Conservation (phyloP, 2,113 vertebrate genomes). For the Trogon melanurus region DNA sequence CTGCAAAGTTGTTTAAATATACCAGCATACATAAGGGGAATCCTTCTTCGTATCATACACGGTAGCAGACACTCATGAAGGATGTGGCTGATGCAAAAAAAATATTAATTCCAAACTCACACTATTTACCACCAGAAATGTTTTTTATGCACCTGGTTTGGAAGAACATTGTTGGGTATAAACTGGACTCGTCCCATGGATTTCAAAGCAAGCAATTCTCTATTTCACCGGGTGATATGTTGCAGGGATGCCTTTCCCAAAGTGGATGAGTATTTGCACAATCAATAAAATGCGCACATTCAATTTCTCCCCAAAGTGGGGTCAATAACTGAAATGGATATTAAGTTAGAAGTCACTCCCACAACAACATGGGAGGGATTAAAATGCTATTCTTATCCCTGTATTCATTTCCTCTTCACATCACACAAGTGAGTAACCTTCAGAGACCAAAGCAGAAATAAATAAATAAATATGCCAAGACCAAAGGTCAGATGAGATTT, state of each 20-base stretch:
- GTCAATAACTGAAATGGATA: background rate
- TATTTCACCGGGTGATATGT: rapidly evolving
- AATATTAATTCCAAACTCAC: background rate
- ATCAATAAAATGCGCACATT: background rate
- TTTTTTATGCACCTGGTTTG: background rate
- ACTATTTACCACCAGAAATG: background rate
- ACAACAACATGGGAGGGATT: background rate
- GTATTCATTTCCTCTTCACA: background rate
- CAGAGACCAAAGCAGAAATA: background rate
- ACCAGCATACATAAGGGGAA: background rate
- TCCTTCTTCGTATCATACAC: rapidly evolving
- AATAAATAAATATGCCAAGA: background rate
- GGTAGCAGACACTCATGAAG: background rate
- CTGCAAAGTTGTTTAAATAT: background rate
- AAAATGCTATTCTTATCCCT: background rate
- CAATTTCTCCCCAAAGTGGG: background rate
- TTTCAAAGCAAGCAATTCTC: background rate
- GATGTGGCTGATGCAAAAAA: background rate
- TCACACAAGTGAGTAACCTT: background rate
- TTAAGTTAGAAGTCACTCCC: background rate
- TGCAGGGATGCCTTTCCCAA: background rate
- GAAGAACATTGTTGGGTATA: background rate
- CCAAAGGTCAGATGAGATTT: background rate
- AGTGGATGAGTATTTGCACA: background rate
- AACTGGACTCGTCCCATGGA: background rate